These are phyloP conservation scores for Dryoscopus gambensis DNA, from an alignment of 2,113 vertebrate genomes.

Conservation along the genomic window DNA sequence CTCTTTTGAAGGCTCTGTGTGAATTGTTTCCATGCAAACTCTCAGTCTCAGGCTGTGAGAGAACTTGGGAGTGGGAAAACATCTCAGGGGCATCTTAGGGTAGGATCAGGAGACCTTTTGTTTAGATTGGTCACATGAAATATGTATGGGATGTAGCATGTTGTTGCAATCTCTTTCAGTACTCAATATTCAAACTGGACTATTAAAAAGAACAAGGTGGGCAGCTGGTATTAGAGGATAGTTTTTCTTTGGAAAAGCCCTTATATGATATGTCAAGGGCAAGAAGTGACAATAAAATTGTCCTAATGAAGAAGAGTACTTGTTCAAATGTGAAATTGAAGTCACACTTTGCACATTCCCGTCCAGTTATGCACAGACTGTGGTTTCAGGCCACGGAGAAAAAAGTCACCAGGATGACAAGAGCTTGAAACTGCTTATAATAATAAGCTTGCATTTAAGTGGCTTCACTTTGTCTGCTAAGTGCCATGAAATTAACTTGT, in stretches of 20 bases:
- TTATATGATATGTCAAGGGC: background rate
- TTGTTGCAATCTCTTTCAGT: background rate
- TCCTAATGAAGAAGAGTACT: background rate
- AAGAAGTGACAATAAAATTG: background rate
- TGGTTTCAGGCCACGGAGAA: conserved; percentile 52
- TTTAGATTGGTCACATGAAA: background rate
- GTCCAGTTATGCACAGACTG: background rate
- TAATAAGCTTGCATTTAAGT: conserved; percentile 57
- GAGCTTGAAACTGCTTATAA: conserved; percentile 49
- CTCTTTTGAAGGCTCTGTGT: background rate
- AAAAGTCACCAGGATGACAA: conserved; percentile 48
- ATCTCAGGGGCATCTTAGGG: background rate
- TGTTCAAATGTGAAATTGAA: conserved; percentile 35
- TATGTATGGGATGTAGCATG: background rate
- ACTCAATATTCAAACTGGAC: accelerated
- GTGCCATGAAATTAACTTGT: conserved; percentile 60
- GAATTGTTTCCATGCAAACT: background rate
- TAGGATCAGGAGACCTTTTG: background rate
- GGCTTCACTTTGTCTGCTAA: conserved; percentile 60
- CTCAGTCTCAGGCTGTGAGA: background rate
- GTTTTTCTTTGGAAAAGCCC: background rate
- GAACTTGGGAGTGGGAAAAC: background rate
- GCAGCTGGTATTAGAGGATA: background rate
- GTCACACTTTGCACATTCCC: background rate
- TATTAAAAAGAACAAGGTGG: background rate